Evolutionary conservation across 2,113 vertebrate species (phyloP), one percentile per base, ranked within the genome.

Genomic region (Deroptyus accipitrinus): DNA sequence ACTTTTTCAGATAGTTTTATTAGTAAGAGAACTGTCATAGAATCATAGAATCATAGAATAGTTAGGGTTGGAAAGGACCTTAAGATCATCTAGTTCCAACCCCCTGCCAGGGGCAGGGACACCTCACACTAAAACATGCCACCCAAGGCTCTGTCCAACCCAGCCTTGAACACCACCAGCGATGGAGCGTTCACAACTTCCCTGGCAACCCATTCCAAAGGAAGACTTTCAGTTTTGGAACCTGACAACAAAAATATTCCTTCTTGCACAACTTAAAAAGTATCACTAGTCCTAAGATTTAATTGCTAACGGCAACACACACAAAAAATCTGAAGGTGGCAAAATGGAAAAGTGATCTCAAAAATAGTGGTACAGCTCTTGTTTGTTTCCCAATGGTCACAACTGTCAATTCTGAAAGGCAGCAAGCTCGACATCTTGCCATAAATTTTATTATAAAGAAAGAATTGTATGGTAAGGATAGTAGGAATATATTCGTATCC

Each of bases 1-100:
- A 84, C 48, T 35, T 82, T 94, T 92, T 82, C 7, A 4, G 41
- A 90, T 37, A 68, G 12, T 57, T 92, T 91, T 79, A 89, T 69
- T 78, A 76, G 31, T 46, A 84, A 76, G 27, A 82, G 11, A 93
- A 59, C 17, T 66, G 41, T 27, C 52, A 41, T 13, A 41, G 39
- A 41, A 41, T 41, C 39, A 44, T 18, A 44, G 42, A 44, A 18
- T 44, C 44, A 18, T 44, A 44, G 44, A 44, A 44, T 44, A 44
- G 42, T 4, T 44, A 44, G 42, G 42, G 42, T 44, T 44, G 42
- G 42, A 44, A 44, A 44, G 44, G 44, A 18, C 44, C 17, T 44
- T 1, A 44, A 44, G 44, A 44, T 44, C 44, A 44, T 18, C 44
- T 44, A 44, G 42, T 44, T 44, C 42, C 42, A 44, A 44, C 42